Base-by-base conservation (phyloP, 2,888 invertebrate species). In the Agelastica alni region DNA sequence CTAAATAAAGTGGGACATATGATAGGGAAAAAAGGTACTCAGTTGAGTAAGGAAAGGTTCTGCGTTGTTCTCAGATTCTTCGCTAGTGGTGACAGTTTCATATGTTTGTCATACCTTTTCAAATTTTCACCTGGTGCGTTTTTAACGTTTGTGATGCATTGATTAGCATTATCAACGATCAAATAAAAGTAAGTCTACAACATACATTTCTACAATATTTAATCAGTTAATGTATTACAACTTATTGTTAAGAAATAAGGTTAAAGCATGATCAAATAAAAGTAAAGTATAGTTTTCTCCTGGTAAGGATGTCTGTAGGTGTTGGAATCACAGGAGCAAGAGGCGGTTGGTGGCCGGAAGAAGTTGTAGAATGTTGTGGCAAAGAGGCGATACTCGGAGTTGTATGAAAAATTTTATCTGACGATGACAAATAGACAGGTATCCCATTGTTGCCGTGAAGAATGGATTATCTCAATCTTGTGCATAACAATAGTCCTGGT, bases 241-340 rank as follows among this genome's bases (percentile, higher is more conserved):
- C 22, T 30, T 44, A 44, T 17, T 30, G 43, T 43, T 2, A 43
- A 42, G 42, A 42, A 4, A 42, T 5, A 42, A 42, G 42, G 20
- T 18, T 17, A 26, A 20, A 18, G 26, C 20, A 42, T 9, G 42
- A 42, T 6, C 22, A 42, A 42, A 9, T 20, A 17, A 42, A 26
- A 42, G 7, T 20, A n/a, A 13, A 43, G 43, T 43, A 43, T 9
- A 43, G 43, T 28, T 43, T 43, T 18, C 43, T 43, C n/a, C 12
- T 43, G 12, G 43, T 43, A 26, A 43, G 22, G 28, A 26, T 43
- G 30, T 10, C 18, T 43, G 37, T 37, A 12, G 17, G 14, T 37
- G 16, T 16, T 37, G 37, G 37, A 37, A 16, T 37, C 18, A n/a
- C 18, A 37, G 17, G 17, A 16, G 14, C 28, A 43, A 43, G 43